Conservation (phyloP, 2,888 invertebrate species). For the Palloptera scutellata region DNA sequence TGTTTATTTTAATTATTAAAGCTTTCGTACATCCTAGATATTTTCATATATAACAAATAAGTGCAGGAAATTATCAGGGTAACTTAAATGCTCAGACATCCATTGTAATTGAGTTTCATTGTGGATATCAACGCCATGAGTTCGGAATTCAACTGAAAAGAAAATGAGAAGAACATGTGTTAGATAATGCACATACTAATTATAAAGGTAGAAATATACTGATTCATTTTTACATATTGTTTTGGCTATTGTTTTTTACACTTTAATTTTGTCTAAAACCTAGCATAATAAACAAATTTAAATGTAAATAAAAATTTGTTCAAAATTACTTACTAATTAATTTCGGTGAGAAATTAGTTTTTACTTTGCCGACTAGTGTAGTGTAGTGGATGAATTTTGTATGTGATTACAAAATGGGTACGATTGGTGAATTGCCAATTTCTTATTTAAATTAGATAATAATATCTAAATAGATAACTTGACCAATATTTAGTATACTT, state of each 20-base stretch:
- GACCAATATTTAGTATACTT: too few relatives aligned
- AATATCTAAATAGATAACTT: too few relatives aligned
- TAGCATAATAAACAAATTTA: not conserved
- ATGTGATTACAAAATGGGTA: too few relatives aligned
- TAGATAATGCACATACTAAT: not conserved
- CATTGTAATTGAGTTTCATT: conserved; percentile 92
- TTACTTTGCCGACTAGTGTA: too few relatives aligned
- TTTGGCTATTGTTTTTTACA: conserved; percentile 5
- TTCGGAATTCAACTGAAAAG: conserved; percentile 62
- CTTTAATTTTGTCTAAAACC: not conserved
- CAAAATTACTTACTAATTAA: too few relatives aligned
- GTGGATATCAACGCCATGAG: conserved; percentile 90
- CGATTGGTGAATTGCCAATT: too few relatives aligned
- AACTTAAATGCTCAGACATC: conserved; percentile 97
- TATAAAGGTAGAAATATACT: not conserved
- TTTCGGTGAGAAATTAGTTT: too few relatives aligned
- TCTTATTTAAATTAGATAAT: too few relatives aligned
- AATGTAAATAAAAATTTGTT: not conserved
- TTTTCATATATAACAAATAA: conserved; percentile 69
- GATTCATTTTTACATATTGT: not conserved
- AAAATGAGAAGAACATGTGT: not conserved
- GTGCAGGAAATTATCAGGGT: conserved; percentile 98
- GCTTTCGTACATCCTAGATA: conserved; percentile 37
- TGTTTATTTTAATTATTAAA: conserved; percentile 9
- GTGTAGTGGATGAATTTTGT: too few relatives aligned